A percentile compares a stretch with the other conserved stretches of the same genome.
Conservation (phyloP, 2,888 invertebrate genomes). For the Coenonympha glycerion region DNA sequence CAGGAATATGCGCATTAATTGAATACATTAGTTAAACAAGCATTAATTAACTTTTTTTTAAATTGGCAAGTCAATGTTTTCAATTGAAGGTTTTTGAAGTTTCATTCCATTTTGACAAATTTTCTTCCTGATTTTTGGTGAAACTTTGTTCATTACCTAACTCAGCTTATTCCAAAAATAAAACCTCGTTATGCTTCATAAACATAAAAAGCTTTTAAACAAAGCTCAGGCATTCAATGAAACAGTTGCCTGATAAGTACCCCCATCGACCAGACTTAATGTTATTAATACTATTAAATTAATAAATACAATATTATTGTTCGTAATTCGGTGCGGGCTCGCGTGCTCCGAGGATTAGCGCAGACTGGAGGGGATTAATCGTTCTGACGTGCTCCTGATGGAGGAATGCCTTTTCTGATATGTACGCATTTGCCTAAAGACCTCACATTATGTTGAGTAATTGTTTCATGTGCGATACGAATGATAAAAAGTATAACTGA, state of each 20-base stretch:
- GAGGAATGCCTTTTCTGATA: constrained; percentile 32
- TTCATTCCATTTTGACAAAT: no score
- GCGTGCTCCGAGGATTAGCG: constrained; percentile 59
- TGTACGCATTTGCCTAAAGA: constrained; percentile 24
- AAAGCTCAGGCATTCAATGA: no score
- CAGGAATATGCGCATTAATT: no score
- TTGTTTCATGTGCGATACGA: constrained; percentile 10
- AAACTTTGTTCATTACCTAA: no score
- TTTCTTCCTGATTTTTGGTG: no score
- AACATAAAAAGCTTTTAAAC: no score
- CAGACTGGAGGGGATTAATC: constrained; percentile 48
- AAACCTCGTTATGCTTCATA: no score
- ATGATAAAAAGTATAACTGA: background rate
- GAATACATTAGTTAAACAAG: no score
- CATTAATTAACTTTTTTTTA: no score
- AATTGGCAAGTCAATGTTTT: no score
- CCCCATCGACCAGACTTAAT: background rate
- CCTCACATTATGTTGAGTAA: constrained; percentile 18
- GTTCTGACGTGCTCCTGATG: constrained; percentile 58
- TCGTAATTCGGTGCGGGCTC: constrained; percentile 54
- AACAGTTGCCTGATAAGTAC: background rate
- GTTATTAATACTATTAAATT: constrained; percentile 41
- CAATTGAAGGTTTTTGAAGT: no score
- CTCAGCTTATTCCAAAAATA: no score
- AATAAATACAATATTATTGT: constrained; percentile 40